Conservation (phyloP, 2,797 vertebrate species). For the Helarctos malayanus region DNA sequence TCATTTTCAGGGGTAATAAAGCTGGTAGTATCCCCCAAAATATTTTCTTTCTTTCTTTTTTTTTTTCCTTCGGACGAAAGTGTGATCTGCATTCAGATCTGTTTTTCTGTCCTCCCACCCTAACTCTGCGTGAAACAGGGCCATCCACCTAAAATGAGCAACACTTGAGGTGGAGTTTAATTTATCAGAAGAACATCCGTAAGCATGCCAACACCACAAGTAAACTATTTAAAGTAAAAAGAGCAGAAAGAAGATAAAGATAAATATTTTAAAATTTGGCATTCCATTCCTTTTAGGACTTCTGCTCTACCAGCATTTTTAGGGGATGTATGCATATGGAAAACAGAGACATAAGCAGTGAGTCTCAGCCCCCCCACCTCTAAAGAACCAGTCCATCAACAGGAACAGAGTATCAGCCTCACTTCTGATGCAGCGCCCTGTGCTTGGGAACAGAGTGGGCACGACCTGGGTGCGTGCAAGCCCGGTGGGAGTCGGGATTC, state of each 20-base stretch:
- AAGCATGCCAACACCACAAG: background rate
- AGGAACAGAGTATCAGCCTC: background rate
- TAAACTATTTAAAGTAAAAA: constrained; percentile 46
- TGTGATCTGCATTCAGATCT: background rate
- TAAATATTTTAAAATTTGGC: constrained; percentile 81
- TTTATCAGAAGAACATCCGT: background rate
- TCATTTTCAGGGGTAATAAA: constrained; percentile 55
- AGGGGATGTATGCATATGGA: constrained; percentile 55
- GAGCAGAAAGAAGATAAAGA: constrained; percentile 58
- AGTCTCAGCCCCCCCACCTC: constrained; percentile 49
- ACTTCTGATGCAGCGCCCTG: accelerated
- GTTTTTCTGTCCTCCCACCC: background rate
- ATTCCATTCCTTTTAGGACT: constrained; percentile 69
- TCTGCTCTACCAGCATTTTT: constrained; percentile 76
- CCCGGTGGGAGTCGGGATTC: accelerated
- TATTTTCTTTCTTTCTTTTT: background rate
- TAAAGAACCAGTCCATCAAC: constrained; percentile 69
- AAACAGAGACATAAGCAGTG: constrained; percentile 72
- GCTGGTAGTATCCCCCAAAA: background rate
- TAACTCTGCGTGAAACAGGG: background rate
- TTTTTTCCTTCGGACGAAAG: background rate
- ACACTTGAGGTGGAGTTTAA: background rate
- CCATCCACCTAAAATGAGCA: background rate
- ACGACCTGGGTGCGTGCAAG: accelerated
- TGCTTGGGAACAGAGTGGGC: accelerated